Evolutionary conservation across 2,113 vertebrate genomes (phyloP), one percentile per base, ranked within the genome.

Genomic region (Apteryx owenii): DNA sequence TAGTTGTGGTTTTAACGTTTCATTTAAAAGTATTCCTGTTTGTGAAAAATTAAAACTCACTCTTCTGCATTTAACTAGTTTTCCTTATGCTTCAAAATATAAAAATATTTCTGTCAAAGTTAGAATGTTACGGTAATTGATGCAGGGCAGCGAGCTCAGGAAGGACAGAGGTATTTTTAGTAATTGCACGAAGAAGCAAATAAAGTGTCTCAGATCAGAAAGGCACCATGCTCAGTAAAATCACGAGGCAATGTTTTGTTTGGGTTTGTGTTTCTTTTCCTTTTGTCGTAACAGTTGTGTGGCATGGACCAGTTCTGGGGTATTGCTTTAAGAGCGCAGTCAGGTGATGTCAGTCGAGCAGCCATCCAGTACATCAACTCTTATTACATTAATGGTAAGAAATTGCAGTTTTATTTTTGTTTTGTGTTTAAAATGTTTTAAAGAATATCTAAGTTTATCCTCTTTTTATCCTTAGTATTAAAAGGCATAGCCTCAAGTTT

Each of bases 221-320:
- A 65, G 87, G 2, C 8, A 12, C 75, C 23, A 4, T 10, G 88
- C 15, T 12, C 8, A 81, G 31, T 80, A 20, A 81, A 94, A 85
- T 69, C 61, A 71, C 9, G 40, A 82, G 48, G 65, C 60, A 50
- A 8, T 22, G 18, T 29, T 72, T 92, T 48, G 70, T 46, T 80
- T 66, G 10, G 93, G 96, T 93, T 64, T 94, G 23, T 73, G 23
- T 73, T 62, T 73, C 18, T 79, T 96, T 91, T 53, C 25, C 29
- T 79, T 72, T 36, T 72, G 79, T 77, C 53, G 12, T 82, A 88
- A 5, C 97, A 99, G 99, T 92, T 99, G 89, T 99, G 99, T 97
- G 99, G 99, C 86, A 99, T 99, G 99, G 99, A 99, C 98, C 99
- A 99, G 68, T 98, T 99, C 95, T 99, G 99, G 99, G 99, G 99